phyloP scores from a whole-genome alignment of 2,113 vertebrate genomes.

The Corythornis cristatus region DNA sequence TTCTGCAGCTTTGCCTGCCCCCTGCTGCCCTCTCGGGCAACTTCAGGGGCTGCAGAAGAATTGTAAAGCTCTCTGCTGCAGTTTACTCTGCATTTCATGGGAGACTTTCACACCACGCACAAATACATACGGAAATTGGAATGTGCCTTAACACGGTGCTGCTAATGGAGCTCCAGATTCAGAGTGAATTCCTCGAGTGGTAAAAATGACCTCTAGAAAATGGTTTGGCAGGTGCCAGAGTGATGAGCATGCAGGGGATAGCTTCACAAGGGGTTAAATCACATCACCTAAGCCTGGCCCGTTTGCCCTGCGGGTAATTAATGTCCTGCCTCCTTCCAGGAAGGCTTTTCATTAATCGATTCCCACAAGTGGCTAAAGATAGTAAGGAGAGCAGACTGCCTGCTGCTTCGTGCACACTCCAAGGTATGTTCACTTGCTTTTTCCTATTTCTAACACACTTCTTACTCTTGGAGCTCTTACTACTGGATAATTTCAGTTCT shows the following conservation, averaged over 20 bases:
- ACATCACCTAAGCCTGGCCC: neutral
- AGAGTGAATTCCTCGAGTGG: neutral
- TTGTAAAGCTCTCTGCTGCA: neutral
- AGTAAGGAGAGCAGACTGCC: slow-evolving; percentile 83
- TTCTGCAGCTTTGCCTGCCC: slow-evolving; percentile 39
- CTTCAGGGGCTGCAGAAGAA: neutral
- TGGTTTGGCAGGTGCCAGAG: neutral
- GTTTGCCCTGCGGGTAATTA: neutral
- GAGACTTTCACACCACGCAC: neutral
- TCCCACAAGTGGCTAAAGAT: slow-evolving; percentile 83
- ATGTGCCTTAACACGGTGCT: too few relatives aligned
- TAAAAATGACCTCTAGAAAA: neutral
- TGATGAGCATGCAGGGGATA: accelerated
- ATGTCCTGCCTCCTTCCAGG: slow-evolving; percentile 78
- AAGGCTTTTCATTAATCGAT: slow-evolving; percentile 85
- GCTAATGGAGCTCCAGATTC: neutral
- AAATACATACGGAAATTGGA: neutral
- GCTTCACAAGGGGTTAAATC: neutral
- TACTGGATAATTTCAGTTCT: neutral
- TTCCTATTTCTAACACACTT: neutral
- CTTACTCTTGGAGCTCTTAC: neutral
- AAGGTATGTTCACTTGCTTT: slow-evolving; percentile 72
- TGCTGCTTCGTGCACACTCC: slow-evolving; percentile 82
- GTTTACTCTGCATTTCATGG: neutral
- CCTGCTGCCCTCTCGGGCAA: slow-evolving; percentile 57